These are phyloP conservation scores for Nasua narica DNA, from an alignment of 2,797 vertebrate species.

Conservation along the genomic window DNA sequence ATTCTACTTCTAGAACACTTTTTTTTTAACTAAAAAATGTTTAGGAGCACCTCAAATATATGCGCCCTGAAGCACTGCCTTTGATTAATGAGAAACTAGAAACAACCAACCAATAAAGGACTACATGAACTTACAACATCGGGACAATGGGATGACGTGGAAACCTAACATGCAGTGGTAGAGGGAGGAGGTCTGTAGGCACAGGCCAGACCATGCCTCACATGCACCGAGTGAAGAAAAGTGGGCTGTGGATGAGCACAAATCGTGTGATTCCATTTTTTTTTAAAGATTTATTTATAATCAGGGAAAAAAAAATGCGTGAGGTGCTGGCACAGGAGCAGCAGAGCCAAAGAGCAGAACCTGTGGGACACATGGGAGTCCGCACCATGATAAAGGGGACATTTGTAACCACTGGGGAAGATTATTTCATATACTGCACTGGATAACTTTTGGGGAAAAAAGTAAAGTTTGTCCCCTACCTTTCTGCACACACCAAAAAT, in stretches of 20 bases:
- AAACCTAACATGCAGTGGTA: fast-evolving
- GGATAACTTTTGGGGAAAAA: neutral
- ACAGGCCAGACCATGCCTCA: fast-evolving
- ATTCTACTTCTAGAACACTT: neutral
- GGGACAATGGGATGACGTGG: neutral
- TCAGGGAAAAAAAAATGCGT: neutral
- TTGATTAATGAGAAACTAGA: neutral
- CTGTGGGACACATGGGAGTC: neutral
- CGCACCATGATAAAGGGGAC: no score
- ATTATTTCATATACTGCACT: neutral
- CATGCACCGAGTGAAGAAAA: neutral
- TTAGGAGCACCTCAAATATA: neutral
- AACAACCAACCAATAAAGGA: neutral
- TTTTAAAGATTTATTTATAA: neutral
- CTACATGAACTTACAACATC: neutral
- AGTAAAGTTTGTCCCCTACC: neutral
- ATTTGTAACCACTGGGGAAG: neutral
- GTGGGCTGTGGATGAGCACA: neutral
- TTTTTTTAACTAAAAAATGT: neutral
- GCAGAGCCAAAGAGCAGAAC: neutral
- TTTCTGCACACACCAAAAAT: neutral
- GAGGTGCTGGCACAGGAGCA: neutral
- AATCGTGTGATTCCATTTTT: neutral
- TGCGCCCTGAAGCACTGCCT: neutral
- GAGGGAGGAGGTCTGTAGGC: fast-evolving